Evolutionary conservation across 2,113 vertebrate genomes (phyloP), one percentile per base, ranked within the genome.

Genomic region (Petrocephalus zakoni): DNA sequence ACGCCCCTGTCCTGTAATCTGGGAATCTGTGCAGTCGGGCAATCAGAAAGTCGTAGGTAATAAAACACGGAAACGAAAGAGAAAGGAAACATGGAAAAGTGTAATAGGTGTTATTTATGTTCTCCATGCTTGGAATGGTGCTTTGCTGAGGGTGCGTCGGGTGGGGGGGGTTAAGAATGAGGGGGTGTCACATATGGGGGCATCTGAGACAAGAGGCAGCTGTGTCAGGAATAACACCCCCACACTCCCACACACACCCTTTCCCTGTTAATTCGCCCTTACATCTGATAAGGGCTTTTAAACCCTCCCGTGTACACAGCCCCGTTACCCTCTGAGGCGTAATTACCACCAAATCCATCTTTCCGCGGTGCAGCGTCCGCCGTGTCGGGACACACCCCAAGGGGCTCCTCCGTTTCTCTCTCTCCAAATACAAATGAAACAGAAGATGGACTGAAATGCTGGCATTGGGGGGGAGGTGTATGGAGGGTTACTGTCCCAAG

Each of bases 1-100:
- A 11, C 0, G 47, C 61, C 91, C 93, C 91, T 91, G 93, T 92
- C 91, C 82, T 83, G 29, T 92, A 93, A 95, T 95, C 93, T 94
- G 58, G 84, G 86, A 90, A 95, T 95, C 94, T 92, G 93, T 85
- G 89, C 89, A 89, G 90, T 58, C 9, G 21, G 25, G 51, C 34
- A 86, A 64, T 46, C 25, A 34, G 46, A 49, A 34, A 75, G 85
- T 64, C 64, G 75, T 52, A 88, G 52, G 49, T 55, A 51, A 19
- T 68, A 68, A 29, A 68, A 15, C 61, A 29, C 13, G 61, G 61
- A 29, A 13, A 17, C 37, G 5, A 88, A 5, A 82, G 53, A 88
- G 55, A 37, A 17, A 82, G 42, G 55, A 37, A 17, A 82, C 55
- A 46, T 82, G 75, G 87, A 88, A 83, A 83, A 15, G 29, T 55